Evolutionary conservation across 2,888 invertebrate species (phyloP).

Genomic region (Cantharis rustica): DNA sequence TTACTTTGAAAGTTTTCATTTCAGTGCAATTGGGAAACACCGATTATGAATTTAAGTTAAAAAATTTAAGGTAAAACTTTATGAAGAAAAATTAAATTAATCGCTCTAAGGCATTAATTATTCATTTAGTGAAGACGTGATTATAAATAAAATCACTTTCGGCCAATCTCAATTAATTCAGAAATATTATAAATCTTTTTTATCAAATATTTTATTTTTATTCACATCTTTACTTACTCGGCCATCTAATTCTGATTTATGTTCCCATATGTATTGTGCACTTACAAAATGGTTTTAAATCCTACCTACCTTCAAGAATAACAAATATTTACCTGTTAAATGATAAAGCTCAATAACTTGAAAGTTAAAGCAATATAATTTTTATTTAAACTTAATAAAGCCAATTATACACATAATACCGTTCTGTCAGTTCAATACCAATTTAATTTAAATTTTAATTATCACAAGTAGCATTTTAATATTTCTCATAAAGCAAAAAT

Average conservation of each 20-base stretch:
- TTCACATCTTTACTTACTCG: background rate
- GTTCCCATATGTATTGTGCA: background rate
- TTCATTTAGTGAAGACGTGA: background rate
- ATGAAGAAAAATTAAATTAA: background rate
- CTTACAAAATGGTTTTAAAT: background rate
- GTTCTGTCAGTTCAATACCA: background rate
- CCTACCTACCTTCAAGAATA: background rate
- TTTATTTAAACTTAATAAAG: background rate
- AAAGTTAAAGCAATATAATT: background rate
- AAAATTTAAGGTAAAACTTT: too few relatives aligned
- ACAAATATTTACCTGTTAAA: background rate
- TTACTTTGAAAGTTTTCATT: too few relatives aligned
- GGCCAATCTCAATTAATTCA: background rate
- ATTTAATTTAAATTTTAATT: background rate
- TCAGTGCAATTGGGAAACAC: too few relatives aligned
- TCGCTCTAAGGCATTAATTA: background rate
- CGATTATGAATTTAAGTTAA: too few relatives aligned
- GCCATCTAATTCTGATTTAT: background rate
- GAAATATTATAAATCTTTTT: background rate
- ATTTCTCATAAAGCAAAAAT: background rate
- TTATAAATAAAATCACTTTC: background rate
- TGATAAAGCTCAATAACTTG: background rate
- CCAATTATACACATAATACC: background rate
- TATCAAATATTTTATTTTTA: background rate
- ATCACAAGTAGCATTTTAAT: background rate